A percentile compares a stretch with the other conserved stretches of the same genome.
Evolutionary conservation across 2,888 invertebrate species (phyloP).

Genomic region (Tridacna gigas): DNA sequence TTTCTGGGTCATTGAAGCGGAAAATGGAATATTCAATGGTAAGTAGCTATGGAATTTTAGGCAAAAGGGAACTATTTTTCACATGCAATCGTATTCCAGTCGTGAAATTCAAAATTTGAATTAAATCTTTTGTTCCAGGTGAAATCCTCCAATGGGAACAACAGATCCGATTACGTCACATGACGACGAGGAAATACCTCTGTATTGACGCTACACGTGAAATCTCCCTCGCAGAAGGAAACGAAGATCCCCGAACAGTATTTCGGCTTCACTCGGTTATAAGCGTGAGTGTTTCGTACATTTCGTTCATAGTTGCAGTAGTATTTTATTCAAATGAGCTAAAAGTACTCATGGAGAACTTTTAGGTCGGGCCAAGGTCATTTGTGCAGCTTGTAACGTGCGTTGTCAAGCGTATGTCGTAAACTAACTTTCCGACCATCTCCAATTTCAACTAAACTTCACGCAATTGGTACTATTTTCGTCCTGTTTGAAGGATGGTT

Average conservation of each 20-base stretch:
- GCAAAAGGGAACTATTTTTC: too few species aligned
- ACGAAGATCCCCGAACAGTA: conserved; percentile 84
- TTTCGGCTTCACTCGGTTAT: conserved; percentile 84
- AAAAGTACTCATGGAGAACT: background rate
- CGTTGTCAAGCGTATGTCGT: background rate
- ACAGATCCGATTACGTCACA: conserved; percentile 84
- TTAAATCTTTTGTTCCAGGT: conserved; percentile 72
- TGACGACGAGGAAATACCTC: conserved; percentile 84
- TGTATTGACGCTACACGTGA: conserved; percentile 81
- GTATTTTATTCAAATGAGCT: background rate
- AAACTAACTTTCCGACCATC: background rate
- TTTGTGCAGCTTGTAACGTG: background rate
- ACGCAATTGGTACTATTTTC: too few species aligned
- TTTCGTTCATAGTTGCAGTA: background rate
- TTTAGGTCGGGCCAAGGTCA: background rate
- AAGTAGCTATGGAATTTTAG: too few species aligned
- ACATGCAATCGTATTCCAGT: too few species aligned
- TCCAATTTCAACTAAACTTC: too few species aligned
- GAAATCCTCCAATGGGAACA: conserved; percentile 84
- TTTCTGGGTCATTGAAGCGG: conserved; percentile 84
- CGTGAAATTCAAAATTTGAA: too few species aligned
- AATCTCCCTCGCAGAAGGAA: conserved; percentile 81
- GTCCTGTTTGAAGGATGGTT: too few species aligned
- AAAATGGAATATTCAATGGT: conserved; percentile 83
- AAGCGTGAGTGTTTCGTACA: conserved; percentile 71